Evolutionary conservation across 2,113 vertebrate species (phyloP), one percentile per base, ranked within the genome.

Genomic region (Dunckerocampus dactyliophorus): DNA sequence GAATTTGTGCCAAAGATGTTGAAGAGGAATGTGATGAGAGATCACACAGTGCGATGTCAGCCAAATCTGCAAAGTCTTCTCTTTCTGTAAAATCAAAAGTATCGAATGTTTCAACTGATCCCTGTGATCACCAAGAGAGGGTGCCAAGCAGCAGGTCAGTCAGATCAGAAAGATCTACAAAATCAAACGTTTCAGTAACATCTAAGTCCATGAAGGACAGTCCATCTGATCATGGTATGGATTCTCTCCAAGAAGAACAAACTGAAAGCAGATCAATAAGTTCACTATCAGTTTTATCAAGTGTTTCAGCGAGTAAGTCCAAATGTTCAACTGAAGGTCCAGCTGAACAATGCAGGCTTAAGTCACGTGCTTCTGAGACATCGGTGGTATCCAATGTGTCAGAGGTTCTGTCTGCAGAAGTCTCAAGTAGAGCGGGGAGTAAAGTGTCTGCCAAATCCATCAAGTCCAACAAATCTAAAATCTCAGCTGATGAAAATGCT

Each of bases 21-120:
- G 55, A 42, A 39, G 70, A 66, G 14, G 76, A 65, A 54, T 3
- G 8, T 34, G 37, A 66, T 24, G 50, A 74, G 2, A 75, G 82
- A 69, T 16, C 77, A 52, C 49, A 8, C 9, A 83, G 81, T 47
- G 71, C 56, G 16, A 49, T 53, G 46, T 89, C 88, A 50, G 21
- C 59, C 0, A 72, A 63, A 54, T 47, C 71, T 31, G 12, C 34
- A 47, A 71, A 59, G 15, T 79, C 67, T 5, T 11, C 34, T 17
- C 13, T 37, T 69, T 84, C 78, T 76, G 11, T 56, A 39, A 83
- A 54, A 65, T 83, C 77, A 12, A 59, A 69, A 17, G 50, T 15
- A 59, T n/a, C 11, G 0, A 55, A 62, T 17, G 39, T 3, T 47
- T n/a, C 37, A 47, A 11, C 3, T 42, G 54, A 67, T 9, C 7